Percentiles rank a stretch among this genome's conserved stretches.
Conservation (phyloP, 2,113 vertebrate genomes). For the Pterocles gutturalis region DNA sequence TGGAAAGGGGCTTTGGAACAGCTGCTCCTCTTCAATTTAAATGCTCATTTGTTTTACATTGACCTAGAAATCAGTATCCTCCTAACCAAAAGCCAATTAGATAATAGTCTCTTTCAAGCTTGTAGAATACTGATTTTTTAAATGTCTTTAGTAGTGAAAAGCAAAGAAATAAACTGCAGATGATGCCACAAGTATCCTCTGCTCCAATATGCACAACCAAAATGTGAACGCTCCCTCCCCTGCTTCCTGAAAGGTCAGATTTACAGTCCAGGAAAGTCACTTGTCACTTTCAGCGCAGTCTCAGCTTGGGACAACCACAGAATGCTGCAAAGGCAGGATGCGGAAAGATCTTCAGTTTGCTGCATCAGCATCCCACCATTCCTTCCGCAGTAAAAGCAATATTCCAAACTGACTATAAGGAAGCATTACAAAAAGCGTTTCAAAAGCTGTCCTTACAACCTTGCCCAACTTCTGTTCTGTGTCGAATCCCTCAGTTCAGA, state of each 20-base stretch:
- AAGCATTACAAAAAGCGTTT: background rate
- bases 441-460: background rate
- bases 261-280: background rate
- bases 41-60: constrained; percentile 74
- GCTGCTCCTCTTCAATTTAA: constrained; percentile 76
- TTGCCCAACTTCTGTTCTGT: background rate
- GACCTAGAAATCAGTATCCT: constrained; percentile 78
- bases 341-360: background rate
- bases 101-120: constrained; percentile 71
- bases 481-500: background rate
- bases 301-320: background rate
- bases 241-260: background rate
- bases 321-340: background rate
- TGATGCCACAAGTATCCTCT: constrained; percentile 32
- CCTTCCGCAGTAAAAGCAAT: background rate
- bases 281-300: background rate
- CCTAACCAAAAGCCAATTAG: constrained; percentile 76
- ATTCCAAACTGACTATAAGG: background rate
- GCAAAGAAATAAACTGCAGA: constrained; percentile 62
- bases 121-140: constrained; percentile 59
- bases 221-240: background rate
- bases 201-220: background rate
- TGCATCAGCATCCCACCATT: background rate
- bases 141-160: constrained; percentile 52
- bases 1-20: constrained; percentile 70